A percentile compares a stretch with the other conserved stretches of the same genome.
Conservation (phyloP, 2,113 vertebrate species). For the Cepphus grylle region DNA sequence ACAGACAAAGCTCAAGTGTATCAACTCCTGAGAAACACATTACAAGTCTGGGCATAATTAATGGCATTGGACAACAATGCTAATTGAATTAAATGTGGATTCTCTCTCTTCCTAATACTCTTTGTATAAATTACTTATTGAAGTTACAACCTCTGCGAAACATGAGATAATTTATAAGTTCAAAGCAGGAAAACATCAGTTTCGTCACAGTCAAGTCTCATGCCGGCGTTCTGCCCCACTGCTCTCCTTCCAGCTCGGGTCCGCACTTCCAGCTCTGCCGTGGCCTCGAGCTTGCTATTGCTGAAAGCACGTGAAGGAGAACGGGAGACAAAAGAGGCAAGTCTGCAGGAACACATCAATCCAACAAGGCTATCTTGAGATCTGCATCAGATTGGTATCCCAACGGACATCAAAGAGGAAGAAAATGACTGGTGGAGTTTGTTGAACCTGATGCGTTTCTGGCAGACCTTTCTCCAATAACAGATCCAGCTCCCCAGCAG, state of each 20-base stretch:
- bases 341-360: background rate
- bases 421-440: background rate
- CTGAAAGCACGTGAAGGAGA: background rate
- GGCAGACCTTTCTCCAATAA: background rate
- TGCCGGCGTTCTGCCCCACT: background rate
- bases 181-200: background rate
- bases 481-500: background rate
- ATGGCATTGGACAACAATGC: background rate
- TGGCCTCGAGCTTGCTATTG: background rate
- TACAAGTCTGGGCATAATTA: conserved; percentile 10
- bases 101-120: background rate
- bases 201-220: background rate
- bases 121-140: background rate
- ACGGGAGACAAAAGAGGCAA: background rate
- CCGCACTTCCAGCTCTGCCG: background rate
- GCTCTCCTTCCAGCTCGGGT: background rate
- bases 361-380: background rate
- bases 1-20: conserved; percentile 32
- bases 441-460: background rate
- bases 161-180: background rate
- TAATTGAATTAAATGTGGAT: conserved; percentile 51
- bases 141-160: background rate
- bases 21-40: background rate
- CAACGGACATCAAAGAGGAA: background rate
- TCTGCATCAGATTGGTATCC: background rate